Conservation (phyloP, 2,797 vertebrate species). For the Muraenolepis orangiensis region DNA sequence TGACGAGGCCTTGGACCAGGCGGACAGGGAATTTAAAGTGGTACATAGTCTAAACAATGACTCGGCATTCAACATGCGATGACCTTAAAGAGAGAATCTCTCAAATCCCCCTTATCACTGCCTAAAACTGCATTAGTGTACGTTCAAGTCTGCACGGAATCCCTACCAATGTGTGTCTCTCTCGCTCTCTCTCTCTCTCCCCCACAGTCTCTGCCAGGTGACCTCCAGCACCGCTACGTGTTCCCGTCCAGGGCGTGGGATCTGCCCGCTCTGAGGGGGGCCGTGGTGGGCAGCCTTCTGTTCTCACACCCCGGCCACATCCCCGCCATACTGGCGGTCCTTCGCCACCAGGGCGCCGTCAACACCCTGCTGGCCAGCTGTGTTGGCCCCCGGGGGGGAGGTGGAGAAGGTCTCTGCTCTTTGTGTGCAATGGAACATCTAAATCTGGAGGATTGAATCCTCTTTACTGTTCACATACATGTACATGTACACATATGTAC, state of each 20-base stretch:
- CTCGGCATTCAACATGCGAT: neutral
- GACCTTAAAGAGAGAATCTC: neutral
- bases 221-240: slow-evolving; percentile 70
- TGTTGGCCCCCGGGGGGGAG: slow-evolving; percentile 32
- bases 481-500: too few species aligned
- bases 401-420: neutral
- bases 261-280: slow-evolving; percentile 42
- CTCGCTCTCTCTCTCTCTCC: neutral
- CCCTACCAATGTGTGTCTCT: neutral
- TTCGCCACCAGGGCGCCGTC: slow-evolving; percentile 75
- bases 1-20: slow-evolving; percentile 22
- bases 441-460: too few species aligned
- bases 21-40: slow-evolving; percentile 53
- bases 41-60: slow-evolving; percentile 37
- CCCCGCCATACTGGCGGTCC: slow-evolving; percentile 71
- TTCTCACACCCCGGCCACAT: slow-evolving; percentile 80
- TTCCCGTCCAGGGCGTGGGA: slow-evolving; percentile 60
- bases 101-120: neutral
- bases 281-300: slow-evolving; percentile 70
- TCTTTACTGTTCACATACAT: too few species aligned
- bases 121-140: neutral
- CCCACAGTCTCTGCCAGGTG: slow-evolving; percentile 71
- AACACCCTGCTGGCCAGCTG: slow-evolving; percentile 82
- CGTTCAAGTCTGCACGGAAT: neutral
- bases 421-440: neutral